Conservation (phyloP, 2,888 invertebrate genomes). For the Cancer borealis region DNA sequence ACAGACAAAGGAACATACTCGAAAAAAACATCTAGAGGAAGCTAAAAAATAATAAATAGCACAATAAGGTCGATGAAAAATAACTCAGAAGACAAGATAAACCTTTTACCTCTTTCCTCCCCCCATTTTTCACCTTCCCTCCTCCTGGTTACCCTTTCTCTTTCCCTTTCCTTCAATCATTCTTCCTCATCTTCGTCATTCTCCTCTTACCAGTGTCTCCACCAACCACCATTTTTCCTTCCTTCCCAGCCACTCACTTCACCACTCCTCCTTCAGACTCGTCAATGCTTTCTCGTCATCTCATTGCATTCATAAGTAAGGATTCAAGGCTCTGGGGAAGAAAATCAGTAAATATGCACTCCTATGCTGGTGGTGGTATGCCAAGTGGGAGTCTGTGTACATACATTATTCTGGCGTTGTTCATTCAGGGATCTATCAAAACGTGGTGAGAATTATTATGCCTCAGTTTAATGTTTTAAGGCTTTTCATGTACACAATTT, state of each 20-base stretch:
- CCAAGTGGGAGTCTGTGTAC: neutral
- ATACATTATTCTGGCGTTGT: neutral
- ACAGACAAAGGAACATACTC: too few relatives aligned
- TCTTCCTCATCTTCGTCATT: neutral
- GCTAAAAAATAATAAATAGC: neutral
- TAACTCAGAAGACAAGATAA: neutral
- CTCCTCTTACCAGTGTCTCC: neutral
- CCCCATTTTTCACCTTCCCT: neutral
- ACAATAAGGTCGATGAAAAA: neutral
- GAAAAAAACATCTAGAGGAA: too few relatives aligned
- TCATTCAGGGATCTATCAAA: neutral
- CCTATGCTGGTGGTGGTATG: neutral
- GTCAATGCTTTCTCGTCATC: neutral
- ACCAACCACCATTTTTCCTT: neutral
- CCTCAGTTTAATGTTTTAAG: neutral
- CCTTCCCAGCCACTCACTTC: neutral
- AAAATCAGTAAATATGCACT: neutral
- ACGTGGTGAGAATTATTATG: neutral
- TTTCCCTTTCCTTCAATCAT: neutral
- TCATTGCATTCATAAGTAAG: neutral
- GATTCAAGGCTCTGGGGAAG: neutral
- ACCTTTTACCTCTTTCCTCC: neutral
- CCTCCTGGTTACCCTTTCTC: neutral
- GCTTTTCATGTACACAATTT: neutral
- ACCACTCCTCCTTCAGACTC: neutral